Percentiles rank a stretch among this genome's conserved stretches.
Conservation (phyloP, 2,113 vertebrate genomes). For the Piaya cayana region DNA sequence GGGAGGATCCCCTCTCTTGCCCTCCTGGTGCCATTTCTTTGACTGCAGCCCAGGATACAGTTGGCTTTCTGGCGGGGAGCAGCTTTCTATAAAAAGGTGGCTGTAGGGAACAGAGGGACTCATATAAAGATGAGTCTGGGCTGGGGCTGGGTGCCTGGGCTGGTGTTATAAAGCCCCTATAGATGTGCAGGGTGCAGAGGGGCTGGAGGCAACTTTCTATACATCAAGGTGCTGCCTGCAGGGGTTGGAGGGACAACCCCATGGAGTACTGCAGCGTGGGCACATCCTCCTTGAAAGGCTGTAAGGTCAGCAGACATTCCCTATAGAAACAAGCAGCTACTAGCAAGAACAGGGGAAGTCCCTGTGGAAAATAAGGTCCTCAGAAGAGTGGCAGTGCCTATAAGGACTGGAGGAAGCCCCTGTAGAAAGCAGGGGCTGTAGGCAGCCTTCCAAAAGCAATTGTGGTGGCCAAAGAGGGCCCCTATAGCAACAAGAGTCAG, state of each 20-base stretch:
- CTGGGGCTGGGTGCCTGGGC: not conserved
- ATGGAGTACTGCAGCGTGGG: not conserved
- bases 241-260: not conserved
- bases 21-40: too few relatives aligned
- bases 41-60: too few relatives aligned
- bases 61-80: too few relatives aligned
- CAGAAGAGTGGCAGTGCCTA: not conserved
- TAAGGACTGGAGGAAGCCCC: not conserved
- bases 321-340: not conserved
- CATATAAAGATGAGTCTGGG: not conserved
- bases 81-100: not conserved
- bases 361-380: not conserved
- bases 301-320: not conserved
- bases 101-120: not conserved
- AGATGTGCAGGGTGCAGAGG: not conserved
- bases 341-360: not conserved
- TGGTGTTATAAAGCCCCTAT: not conserved
- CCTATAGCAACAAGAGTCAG: not conserved
- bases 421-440: not conserved
- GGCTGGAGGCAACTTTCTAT: not conserved
- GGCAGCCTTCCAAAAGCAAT: not conserved
- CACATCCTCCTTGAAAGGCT: not conserved
- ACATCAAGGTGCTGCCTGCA: not conserved
- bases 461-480: not conserved
- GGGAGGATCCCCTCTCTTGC: too few relatives aligned